Percentiles rank a stretch among this genome's conserved stretches.
These are phyloP conservation scores for Sebastes oblongus DNA, from an alignment of 2,797 vertebrate genomes.

Conservation along the genomic window DNA sequence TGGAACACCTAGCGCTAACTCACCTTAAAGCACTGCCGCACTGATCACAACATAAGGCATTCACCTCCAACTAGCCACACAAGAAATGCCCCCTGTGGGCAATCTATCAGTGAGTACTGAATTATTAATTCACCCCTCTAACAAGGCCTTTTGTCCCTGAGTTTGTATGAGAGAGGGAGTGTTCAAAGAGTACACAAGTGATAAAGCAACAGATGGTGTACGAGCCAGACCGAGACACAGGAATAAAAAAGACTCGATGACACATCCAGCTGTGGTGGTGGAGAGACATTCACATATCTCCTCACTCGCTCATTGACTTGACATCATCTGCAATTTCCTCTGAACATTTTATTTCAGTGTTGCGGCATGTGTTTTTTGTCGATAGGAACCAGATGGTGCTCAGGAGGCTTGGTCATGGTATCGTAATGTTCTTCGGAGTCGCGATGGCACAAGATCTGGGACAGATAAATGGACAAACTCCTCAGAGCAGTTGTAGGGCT, in stretches of 20 bases:
- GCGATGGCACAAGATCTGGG: constrained; percentile 50
- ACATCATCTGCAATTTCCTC: constrained; percentile 73
- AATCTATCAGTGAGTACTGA: constrained; percentile 54
- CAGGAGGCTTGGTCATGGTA: constrained; percentile 53
- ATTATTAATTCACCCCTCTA: constrained; percentile 67
- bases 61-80: constrained; percentile 34
- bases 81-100: constrained; percentile 39
- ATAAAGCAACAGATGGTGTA: constrained; percentile 61
- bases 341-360: constrained; percentile 62
- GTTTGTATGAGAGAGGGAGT: neutral
- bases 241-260: constrained; percentile 24
- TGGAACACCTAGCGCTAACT: constrained; percentile 61
- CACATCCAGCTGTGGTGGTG: constrained; percentile 55
- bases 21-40: constrained; percentile 58
- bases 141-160: constrained; percentile 38
- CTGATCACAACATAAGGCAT: constrained; percentile 47
- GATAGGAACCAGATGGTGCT: constrained; percentile 74
- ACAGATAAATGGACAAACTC: constrained; percentile 35
- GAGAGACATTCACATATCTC: constrained; percentile 44
- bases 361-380: constrained; percentile 56
- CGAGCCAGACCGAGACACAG: constrained; percentile 25
- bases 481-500: neutral
- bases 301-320: constrained; percentile 54
- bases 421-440: constrained; percentile 64
- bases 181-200: constrained; percentile 22